Evolutionary conservation across 64 coral and sea anemone species (phyloP).

Genomic region (Hydrozoanthus tunicans): DNA sequence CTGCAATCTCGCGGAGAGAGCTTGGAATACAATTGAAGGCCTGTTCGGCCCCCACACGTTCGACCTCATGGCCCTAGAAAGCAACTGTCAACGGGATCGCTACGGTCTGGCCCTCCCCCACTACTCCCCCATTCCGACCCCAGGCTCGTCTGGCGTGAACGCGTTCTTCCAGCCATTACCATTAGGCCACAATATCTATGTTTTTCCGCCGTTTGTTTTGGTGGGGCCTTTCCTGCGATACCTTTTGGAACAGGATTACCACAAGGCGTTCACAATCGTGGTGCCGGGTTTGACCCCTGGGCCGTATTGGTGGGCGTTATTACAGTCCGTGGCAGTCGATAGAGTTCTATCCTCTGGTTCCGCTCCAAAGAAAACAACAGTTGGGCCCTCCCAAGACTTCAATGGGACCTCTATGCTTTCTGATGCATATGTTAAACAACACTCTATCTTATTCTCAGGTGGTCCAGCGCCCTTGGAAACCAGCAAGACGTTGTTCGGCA

Average conservation of each 20-base stretch:
- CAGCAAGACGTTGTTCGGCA: not conserved
- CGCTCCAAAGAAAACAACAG: not conserved
- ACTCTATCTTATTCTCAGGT: not conserved
- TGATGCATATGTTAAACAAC: not conserved
- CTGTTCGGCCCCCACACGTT: conserved; percentile 53
- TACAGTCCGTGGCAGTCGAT: conserved; percentile 5
- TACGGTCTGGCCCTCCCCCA: not conserved
- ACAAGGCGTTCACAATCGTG: not conserved
- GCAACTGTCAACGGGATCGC: conserved; percentile 14
- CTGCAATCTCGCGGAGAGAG: conserved; percentile 13
- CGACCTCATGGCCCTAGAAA: not conserved
- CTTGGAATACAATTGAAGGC: conserved; percentile 27
- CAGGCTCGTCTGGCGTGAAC: conserved; percentile 3
- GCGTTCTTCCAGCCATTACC: conserved; percentile 21
- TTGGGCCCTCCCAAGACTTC: not conserved
- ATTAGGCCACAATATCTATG: conserved; percentile 26
- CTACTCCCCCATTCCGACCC: conserved; percentile 11
- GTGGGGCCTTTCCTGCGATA: not conserved
- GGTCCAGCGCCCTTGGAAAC: conserved; percentile 53
- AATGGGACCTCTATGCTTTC: conserved; percentile 28
- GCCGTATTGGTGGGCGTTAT: conserved; percentile 14
- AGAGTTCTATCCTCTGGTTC: not conserved
- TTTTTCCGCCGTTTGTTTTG: conserved; percentile 53
- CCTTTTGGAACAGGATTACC: conserved; percentile 2
- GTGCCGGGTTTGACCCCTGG: conserved; percentile 4